phyloP scores from a whole-genome alignment of 2,113 vertebrate genomes.

The Oreochromis tanganicae region DNA sequence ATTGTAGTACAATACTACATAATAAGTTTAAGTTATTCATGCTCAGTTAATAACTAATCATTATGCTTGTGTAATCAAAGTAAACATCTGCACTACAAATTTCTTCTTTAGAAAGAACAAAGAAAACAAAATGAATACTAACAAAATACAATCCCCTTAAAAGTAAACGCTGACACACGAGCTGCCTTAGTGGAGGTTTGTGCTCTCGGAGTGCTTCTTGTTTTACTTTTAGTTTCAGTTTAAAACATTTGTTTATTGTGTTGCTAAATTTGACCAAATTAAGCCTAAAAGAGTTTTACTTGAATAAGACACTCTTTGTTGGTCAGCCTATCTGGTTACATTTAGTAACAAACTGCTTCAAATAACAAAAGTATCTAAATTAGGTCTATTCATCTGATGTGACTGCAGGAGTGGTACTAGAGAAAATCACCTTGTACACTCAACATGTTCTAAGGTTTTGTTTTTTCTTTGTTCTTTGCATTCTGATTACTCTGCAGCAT shows the following conservation, averaged over 20 bases:
- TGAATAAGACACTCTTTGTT: neutral
- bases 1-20: neutral
- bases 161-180: neutral
- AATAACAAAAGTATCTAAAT: neutral
- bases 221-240: neutral
- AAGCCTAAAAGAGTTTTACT: neutral
- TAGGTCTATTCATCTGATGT: neutral
- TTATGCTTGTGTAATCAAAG: neutral
- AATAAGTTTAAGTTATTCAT: neutral
- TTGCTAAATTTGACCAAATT: neutral
- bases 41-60: neutral
- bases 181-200: neutral
- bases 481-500: neutral
- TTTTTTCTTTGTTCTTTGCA: neutral
- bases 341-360: neutral
- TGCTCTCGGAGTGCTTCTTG: rapidly evolving
- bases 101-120: neutral
- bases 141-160: neutral
- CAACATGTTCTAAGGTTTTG: neutral
- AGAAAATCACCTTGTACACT: neutral
- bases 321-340: neutral
- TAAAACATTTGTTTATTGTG: neutral
- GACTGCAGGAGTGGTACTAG: neutral
- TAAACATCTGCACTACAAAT: neutral
- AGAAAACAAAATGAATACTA: neutral